phyloP scores from a whole-genome alignment of 2,113 vertebrate genomes.

The Parotia lawesii region DNA sequence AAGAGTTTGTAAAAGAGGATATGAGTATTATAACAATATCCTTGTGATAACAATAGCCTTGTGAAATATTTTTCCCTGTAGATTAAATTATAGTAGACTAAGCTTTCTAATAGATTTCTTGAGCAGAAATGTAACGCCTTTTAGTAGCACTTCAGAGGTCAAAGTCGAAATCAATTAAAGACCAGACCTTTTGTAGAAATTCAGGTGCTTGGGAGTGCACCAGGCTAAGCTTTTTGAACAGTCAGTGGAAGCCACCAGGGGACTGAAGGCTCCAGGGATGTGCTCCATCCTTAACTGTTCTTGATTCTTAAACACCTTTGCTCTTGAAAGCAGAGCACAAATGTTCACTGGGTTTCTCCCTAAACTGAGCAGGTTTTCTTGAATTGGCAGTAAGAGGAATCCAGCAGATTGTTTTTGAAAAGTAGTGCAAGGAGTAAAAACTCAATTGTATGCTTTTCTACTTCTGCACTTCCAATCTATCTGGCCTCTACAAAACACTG shows the following conservation, averaged over 20 bases:
- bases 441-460: not conserved
- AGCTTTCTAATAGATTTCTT: not conserved
- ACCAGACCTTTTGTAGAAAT: not conserved
- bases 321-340: not conserved
- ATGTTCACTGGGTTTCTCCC: not conserved
- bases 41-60: too few species aligned
- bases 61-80: not conserved
- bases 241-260: not conserved
- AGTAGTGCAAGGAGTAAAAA: not conserved
- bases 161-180: not conserved
- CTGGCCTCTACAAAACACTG: not conserved
- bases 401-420: not conserved
- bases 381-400: not conserved
- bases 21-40: not conserved
- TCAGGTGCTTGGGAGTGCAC: not conserved
- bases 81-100: not conserved
- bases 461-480: not conserved
- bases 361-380: not conserved
- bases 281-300: not conserved
- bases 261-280: not conserved
- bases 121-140: not conserved
- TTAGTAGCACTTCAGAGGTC: not conserved
- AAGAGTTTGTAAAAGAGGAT: not conserved
- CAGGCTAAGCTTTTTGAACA: not conserved
- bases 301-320: not conserved